Conservation (phyloP, 2,888 invertebrate genomes). For the Caenorhabditis japonica region DNA sequence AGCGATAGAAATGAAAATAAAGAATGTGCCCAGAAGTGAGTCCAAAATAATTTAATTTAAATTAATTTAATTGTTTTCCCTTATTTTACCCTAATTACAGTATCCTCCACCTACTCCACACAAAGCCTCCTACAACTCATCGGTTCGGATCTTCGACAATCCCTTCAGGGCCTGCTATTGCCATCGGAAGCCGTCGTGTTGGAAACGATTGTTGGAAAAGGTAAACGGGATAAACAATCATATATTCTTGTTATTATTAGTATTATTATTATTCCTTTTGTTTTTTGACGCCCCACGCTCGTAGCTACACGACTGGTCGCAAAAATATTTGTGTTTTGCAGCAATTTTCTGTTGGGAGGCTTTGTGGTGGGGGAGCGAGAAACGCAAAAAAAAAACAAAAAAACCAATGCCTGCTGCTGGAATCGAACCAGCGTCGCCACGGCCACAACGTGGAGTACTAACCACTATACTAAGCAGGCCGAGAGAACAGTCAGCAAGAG, state of each 20-base stretch:
- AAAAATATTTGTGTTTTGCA: too few relatives aligned
- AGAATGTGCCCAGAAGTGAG: conserved; percentile 16
- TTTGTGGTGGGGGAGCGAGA: too few relatives aligned
- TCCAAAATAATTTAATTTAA: too few relatives aligned
- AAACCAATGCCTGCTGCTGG: conserved; percentile 71
- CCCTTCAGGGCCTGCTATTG: conserved; percentile 64
- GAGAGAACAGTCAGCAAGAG: too few relatives aligned
- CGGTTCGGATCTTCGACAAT: conserved; percentile 58
- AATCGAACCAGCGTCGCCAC: conserved; percentile 76
- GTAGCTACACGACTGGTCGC: too few relatives aligned
- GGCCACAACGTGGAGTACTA: conserved; percentile 77
- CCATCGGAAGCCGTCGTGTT: conserved; percentile 69
- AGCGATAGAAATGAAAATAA: conserved; percentile 26
- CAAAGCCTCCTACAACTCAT: conserved; percentile 59
- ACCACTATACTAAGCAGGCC: conserved; percentile 74
- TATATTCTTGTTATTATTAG: too few relatives aligned
- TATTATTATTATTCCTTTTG: too few relatives aligned
- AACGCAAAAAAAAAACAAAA: too few relatives aligned
- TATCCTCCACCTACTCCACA: conserved; percentile 61
- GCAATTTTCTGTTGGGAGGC: too few relatives aligned
- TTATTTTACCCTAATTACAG: conserved; percentile 37
- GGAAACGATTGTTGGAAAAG: conserved; percentile 75
- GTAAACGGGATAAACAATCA: conserved; percentile 32
- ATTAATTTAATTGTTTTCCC: too few relatives aligned
- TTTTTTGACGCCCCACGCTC: too few relatives aligned